Percentiles rank a stretch among this genome's conserved stretches.
Conservation (phyloP, 1,140 invertebrate genomes). For the Parasteatoda tepidariorum region DNA sequence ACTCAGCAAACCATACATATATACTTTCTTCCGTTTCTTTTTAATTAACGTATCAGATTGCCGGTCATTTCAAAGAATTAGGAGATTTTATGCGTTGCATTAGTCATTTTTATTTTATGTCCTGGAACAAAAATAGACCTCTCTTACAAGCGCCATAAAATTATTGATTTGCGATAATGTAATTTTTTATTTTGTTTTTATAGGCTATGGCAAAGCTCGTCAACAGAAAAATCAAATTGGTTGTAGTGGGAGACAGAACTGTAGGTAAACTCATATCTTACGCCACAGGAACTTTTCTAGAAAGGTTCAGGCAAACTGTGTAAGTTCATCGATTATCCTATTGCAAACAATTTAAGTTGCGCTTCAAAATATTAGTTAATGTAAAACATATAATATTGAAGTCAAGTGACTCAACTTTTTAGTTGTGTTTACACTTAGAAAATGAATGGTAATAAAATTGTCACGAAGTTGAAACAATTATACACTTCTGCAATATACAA, state of each 20-base stretch:
- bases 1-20: too few species aligned
- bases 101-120: not conserved
- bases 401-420: too few species aligned
- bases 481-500: too few species aligned
- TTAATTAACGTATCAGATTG: too few species aligned
- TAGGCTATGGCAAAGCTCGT: slow-evolving; percentile 19
- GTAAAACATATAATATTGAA: too few species aligned
- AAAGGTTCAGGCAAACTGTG: slow-evolving; percentile 88
- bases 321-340: slow-evolving; percentile 75
- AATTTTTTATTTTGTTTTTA: not conserved
- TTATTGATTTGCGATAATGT: not conserved
- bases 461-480: too few species aligned
- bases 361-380: too few species aligned
- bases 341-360: too few species aligned
- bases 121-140: too few species aligned
- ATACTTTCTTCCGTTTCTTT: too few species aligned
- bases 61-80: not conserved
- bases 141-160: not conserved
- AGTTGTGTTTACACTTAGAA: too few species aligned
- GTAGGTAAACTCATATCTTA: slow-evolving; percentile 95
- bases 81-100: not conserved
- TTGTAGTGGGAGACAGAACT: slow-evolving; percentile 90
- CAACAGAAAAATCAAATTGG: slow-evolving; percentile 79
- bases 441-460: too few species aligned
- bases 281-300: slow-evolving; percentile 83